Percentiles rank a stretch among this genome's conserved stretches.
phyloP scores from a whole-genome alignment of 2,888 invertebrate species.

The Leptarthrus brevirostris region DNA sequence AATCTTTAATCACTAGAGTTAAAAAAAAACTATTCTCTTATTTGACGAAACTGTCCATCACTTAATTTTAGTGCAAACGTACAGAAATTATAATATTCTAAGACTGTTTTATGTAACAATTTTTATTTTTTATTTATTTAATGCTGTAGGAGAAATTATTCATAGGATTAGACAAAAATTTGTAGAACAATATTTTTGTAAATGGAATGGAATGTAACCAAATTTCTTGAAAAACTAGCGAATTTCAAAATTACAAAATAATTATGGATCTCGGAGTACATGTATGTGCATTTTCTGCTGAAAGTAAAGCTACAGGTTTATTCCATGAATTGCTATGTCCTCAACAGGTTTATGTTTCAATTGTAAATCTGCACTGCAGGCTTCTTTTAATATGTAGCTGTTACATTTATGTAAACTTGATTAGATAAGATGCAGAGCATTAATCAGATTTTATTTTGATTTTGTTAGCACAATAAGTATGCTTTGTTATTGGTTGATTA shows the following conservation, averaged over 20 bases:
- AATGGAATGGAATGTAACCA: constrained; percentile 19
- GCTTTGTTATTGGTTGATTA: constrained; percentile 33
- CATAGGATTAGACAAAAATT: constrained; percentile 15
- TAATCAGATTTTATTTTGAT: not conserved
- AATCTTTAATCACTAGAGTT: constrained; percentile 10
- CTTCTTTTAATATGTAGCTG: not conserved
- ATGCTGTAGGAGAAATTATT: constrained; percentile 18
- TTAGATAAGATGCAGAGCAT: constrained; percentile 1
- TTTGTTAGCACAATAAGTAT: constrained; percentile 30
- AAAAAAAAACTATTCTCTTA: not conserved
- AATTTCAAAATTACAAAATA: not conserved
- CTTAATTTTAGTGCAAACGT: constrained; percentile 30
- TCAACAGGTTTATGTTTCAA: not conserved
- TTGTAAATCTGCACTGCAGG: constrained; percentile 23
- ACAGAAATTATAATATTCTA: constrained; percentile 37
- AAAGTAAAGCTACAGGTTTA: not conserved
- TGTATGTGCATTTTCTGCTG: not conserved
- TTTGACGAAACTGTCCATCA: constrained; percentile 34
- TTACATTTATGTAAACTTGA: constrained; percentile 2
- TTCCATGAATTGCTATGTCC: not conserved
- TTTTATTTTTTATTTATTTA: constrained; percentile 32
- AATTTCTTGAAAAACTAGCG: not conserved
- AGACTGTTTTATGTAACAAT: constrained; percentile 41
- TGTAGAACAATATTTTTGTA: constrained; percentile 47
- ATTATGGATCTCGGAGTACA: constrained; percentile 32